Evolutionary conservation across 2,888 invertebrate genomes (phyloP), one percentile per base, ranked within the genome.

Genomic region (Halictus ligatus): DNA sequence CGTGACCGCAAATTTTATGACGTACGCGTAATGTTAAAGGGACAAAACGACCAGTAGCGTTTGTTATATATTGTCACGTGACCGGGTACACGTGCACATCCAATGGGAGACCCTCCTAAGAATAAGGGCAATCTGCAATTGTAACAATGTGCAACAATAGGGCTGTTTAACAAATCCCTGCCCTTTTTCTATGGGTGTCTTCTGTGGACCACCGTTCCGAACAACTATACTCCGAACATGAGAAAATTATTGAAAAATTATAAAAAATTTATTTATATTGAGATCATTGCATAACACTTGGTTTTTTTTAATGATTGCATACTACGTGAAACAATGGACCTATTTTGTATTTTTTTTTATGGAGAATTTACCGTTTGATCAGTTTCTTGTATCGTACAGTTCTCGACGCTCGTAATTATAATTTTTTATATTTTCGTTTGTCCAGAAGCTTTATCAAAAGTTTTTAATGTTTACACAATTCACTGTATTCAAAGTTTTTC

Each of bases 1-100:
- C 94, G 94, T 94, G 94, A 94, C 90, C 90, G 87, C 90, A 88
- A 92, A 92, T 92, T 93, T 92, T 91, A 90, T 93, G 93, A 93
- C 93, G 93, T 94, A 92, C 87, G 90, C 84, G 87, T 88, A 86
- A 89, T 90, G 91, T 92, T 93, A 93, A 93, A 93, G 93, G 93
- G 93, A 92, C 92, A 81, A 81, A 78, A 84, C 90, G 86, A 84
- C 92, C 92, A 92, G 87, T 92, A 87, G 88, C 89, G 88, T 84
- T 89, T 89, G 87, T 83, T 85, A 78, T 86, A 84, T 35, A 83
- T 78, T 43, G 81, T 92, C 92, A 92, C 92, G 92, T 92, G 92
- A 92, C 84, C 78, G 60, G 25, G 83, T 86, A 80, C 92, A 92
- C 92, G 92, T 92, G 91, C 88, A 85, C 88, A 79, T 89, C 91